phyloP scores from a whole-genome alignment of 1,140 invertebrate genomes.

The Grapholita molesta region DNA sequence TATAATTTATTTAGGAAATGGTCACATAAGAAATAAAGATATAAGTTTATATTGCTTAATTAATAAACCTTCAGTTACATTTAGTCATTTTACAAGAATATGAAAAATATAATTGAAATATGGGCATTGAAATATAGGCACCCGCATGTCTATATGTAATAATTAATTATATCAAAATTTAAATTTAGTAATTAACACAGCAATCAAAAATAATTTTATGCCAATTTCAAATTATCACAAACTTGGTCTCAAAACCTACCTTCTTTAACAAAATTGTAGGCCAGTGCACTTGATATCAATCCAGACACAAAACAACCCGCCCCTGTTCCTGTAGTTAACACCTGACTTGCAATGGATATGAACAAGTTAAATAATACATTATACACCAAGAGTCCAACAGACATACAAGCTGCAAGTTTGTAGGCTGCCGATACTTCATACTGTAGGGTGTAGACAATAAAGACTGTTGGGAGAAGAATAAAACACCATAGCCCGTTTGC shows the following conservation, averaged over 20 bases:
- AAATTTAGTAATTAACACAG: too few species aligned
- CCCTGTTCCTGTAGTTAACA: conserved; percentile 43
- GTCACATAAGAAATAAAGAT: too few species aligned
- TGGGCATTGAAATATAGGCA: too few species aligned
- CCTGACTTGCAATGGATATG: conserved; percentile 45
- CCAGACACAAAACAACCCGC: conserved; percentile 50
- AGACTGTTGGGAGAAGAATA: conserved; percentile 44
- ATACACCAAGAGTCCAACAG: conserved; percentile 45
- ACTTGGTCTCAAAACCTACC: conserved; percentile 32
- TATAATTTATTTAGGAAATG: too few species aligned
- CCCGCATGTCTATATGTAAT: too few species aligned
- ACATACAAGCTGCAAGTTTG: conserved; percentile 42
- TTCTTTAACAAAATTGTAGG: conserved; percentile 42
- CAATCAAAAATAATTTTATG: background rate
- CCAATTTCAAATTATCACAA: background rate
- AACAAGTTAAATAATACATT: conserved; percentile 50
- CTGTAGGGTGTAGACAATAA: conserved; percentile 38
- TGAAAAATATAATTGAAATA: too few species aligned
- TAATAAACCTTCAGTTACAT: too few species aligned
- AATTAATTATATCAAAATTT: too few species aligned
- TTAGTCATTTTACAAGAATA: too few species aligned
- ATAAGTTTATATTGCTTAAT: too few species aligned
- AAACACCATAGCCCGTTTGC: conserved; percentile 63
- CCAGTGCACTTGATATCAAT: conserved; percentile 37
- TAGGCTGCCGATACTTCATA: conserved; percentile 50